Percentiles rank a stretch among this genome's conserved stretches.
Evolutionary conservation across 1,140 invertebrate genomes (phyloP).

Genomic region (Theocolax elegans): DNA sequence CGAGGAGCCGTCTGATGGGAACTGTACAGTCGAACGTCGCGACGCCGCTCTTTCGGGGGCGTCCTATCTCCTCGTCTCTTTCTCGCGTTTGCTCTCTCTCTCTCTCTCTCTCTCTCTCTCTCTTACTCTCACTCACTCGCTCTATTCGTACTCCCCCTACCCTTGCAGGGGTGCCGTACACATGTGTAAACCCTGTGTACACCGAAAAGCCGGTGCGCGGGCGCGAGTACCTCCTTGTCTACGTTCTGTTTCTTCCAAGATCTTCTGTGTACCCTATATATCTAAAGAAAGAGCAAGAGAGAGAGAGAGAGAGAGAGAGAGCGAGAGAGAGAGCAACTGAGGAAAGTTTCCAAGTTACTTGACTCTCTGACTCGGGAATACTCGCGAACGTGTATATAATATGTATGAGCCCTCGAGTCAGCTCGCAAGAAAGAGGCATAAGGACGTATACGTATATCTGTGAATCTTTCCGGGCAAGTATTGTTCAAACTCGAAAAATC

Average conservation of each 20-base stretch:
- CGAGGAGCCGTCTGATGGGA: slow-evolving; percentile 62
- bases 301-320: no score
- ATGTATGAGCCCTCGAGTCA: not conserved
- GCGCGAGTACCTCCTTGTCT: not conserved
- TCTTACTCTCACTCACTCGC: not conserved
- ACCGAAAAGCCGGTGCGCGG: slow-evolving; percentile 18
- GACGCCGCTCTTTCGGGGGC: slow-evolving; percentile 60
- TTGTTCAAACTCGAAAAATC: slow-evolving; percentile 27
- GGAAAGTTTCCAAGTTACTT: slow-evolving; percentile 20
- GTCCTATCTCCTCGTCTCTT: slow-evolving; percentile 54
- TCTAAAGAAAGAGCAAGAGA: not conserved
- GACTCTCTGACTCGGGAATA: slow-evolving; percentile 12
- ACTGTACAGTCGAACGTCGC: slow-evolving; percentile 66
- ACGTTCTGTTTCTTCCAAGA: not conserved
- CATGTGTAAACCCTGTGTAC: slow-evolving; percentile 28
- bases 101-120: not conserved
- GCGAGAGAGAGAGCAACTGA: not conserved
- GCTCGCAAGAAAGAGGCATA: no score
- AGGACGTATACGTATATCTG: not conserved
- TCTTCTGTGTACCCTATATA: not conserved
- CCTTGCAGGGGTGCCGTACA: not conserved
- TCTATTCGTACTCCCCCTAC: no score
- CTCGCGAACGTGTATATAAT: not conserved
- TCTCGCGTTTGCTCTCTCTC: no score
- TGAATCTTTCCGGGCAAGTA: not conserved